Percentiles rank a stretch among this genome's conserved stretches.
phyloP scores from a whole-genome alignment of 1,140 invertebrate genomes.

The Drosophila nebulosa region DNA sequence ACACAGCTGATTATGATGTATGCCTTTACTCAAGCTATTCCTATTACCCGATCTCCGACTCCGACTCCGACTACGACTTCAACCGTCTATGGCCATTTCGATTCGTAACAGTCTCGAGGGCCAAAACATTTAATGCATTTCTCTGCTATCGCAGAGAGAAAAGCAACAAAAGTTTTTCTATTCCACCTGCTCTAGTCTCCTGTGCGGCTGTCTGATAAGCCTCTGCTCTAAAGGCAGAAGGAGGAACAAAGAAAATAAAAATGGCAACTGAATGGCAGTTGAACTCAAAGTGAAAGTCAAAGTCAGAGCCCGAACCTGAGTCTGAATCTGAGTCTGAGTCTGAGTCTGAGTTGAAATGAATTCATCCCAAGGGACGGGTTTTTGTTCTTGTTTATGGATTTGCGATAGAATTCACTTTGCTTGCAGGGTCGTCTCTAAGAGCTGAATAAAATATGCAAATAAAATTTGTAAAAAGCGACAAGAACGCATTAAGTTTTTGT shows the following conservation, averaged over 20 bases:
- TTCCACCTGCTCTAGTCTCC: conserved; percentile 1
- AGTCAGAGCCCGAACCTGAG: conserved; percentile 19
- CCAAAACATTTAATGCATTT: conserved; percentile 52
- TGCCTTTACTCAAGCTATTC: background rate
- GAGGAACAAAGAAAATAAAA: background rate
- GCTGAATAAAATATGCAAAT: conserved; percentile 48
- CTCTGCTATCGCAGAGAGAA: conserved; percentile 36
- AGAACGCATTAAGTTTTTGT: background rate
- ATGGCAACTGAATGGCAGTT: conserved; percentile 16
- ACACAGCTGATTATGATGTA: background rate
- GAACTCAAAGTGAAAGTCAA: conserved; percentile 17
- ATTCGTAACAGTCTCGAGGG: background rate
- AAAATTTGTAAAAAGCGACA: conserved; percentile 27
- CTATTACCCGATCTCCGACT: too few relatives aligned
- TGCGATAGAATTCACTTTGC: conserved; percentile 17
- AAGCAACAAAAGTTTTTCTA: too few relatives aligned
- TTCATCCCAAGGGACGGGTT: conserved; percentile 47
- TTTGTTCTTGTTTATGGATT: conserved; percentile 30
- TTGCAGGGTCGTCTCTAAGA: conserved; percentile 20
- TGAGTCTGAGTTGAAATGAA: conserved; percentile 32
- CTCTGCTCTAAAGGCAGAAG: background rate
- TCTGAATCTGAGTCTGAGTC: too few relatives aligned
- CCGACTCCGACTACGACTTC: too few relatives aligned
- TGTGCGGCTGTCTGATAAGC: background rate
- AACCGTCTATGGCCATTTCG: too few relatives aligned